Base-by-base conservation (phyloP, 2,888 invertebrate species). In the Xiphydria camelus region DNA sequence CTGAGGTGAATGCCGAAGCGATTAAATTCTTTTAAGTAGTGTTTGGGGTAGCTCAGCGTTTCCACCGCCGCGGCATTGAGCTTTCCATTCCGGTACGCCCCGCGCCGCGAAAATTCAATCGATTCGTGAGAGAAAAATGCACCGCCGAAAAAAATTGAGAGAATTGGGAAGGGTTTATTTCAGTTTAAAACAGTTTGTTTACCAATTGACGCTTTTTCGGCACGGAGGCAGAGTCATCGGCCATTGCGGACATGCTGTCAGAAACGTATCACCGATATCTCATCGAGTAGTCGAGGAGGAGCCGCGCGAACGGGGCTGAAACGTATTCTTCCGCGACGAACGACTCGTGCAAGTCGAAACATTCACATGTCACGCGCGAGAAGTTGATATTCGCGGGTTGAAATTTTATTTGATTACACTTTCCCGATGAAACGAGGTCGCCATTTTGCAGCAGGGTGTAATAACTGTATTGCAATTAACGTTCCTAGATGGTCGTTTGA, bases 181-280 rank as follows among this genome's bases (percentile, higher is more conserved):
- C n/a, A n/a, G n/a, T n/a, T n/a, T n/a, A n/a, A n/a, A n/a, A 40
- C 12, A 42, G 48, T 66, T 70, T 68, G 65, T 69, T 74, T 73
- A 75, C 74, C 74, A 75, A 67, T 72, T 73, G 73, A 63, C 74
- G 74, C 66, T 65, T 67, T 57, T 55, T 70, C 40, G 74, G 74
- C 54, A 62, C 57, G 43, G 72, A 53, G 51, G 66, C 53, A 43
- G 71, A 61, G 49, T 71, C 71, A 61, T 73, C 75, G 63, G 75
- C 72, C 73, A 74, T 75, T 68, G 65, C 64, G 56, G 47, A 64
- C 65, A 64, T 57, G 66, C 68, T 65, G 67, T 63, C 64, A 63
- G 61, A 65, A 66, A 67, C 73, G 73, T 68, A 69, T 66, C 62
- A 66, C 60, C 55, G 61, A 54, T 57, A 62, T 57, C 51, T 59